These are phyloP conservation scores for Bovichtus diacanthus DNA, from an alignment of 2,797 vertebrate species.

Conservation along the genomic window DNA sequence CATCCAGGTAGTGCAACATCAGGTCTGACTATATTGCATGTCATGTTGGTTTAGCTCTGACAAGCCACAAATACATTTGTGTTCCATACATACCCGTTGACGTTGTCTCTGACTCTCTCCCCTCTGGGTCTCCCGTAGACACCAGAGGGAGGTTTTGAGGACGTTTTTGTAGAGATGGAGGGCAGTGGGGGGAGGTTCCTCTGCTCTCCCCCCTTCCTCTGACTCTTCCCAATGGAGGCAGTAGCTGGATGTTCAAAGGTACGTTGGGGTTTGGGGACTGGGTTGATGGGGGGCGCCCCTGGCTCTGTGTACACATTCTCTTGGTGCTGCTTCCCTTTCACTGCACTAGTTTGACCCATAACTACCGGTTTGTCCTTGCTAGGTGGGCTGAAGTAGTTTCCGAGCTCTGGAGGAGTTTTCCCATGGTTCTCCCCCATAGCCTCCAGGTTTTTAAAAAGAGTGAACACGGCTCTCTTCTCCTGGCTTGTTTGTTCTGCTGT, in stretches of 20 bases:
- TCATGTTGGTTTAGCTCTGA: neutral
- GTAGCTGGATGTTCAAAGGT: slow-evolving; percentile 92
- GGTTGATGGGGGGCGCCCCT: slow-evolving; percentile 89
- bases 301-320: slow-evolving; percentile 90
- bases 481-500: slow-evolving; percentile 63
- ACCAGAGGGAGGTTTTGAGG: slow-evolving; percentile 88
- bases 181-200: slow-evolving; percentile 93
- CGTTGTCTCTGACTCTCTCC: slow-evolving; percentile 83
- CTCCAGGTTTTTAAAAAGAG: slow-evolving; percentile 93
- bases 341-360: slow-evolving; percentile 75
- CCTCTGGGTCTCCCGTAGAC: slow-evolving; percentile 87
- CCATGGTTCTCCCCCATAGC: slow-evolving; percentile 89
- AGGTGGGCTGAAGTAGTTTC: slow-evolving; percentile 93
- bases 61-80: neutral
- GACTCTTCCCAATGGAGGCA: slow-evolving; percentile 57
- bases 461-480: slow-evolving; percentile 91
- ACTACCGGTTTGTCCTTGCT: slow-evolving; percentile 84
- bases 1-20: neutral
- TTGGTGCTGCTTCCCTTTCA: slow-evolving; percentile 47
- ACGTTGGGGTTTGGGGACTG: slow-evolving; percentile 92
- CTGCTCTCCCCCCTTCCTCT: slow-evolving; percentile 76
- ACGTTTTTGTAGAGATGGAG: slow-evolving; percentile 77
- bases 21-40: neutral
- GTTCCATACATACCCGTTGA: slow-evolving; percentile 85
- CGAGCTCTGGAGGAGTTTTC: slow-evolving; percentile 87